Percentiles rank a stretch among this genome's conserved stretches.
phyloP scores from a whole-genome alignment of 1,140 invertebrate genomes.

The Aphidius gifuensis region DNA sequence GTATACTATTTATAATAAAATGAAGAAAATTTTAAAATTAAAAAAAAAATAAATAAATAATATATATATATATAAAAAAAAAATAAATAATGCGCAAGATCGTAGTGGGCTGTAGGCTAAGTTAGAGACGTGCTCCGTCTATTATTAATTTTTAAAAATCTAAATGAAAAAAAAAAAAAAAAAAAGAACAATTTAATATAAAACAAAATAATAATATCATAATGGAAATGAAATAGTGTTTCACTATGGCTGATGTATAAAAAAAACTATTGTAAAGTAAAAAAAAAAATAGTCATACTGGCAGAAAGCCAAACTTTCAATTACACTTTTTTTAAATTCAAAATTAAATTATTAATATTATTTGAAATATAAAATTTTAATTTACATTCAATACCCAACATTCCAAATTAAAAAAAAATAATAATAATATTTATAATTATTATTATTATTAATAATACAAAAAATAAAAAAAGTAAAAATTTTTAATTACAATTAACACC shows the following conservation, averaged over 20 bases:
- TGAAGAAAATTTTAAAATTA: conserved; percentile 26
- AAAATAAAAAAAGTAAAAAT: no score
- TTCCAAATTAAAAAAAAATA: no score
- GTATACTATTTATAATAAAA: conserved; percentile 45
- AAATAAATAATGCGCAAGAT: conserved; percentile 22
- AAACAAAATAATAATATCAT: conserved; percentile 40
- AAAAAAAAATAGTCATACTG: conserved; percentile 40
- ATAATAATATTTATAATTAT: no score
- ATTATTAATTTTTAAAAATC: conserved; percentile 43
- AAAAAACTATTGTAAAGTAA: conserved; percentile 33
- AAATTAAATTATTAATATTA: no score
- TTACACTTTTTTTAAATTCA: no score
- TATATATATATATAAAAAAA: no score
- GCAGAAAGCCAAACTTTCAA: conserved; percentile 10
- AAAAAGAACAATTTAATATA: conserved; percentile 10
- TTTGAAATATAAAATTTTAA: no score
- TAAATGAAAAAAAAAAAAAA: conserved; percentile 20
- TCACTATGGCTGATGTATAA: conserved; percentile 46
- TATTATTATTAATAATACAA: no score
- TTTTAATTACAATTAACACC: no score
- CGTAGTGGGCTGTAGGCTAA: conserved; percentile 50
- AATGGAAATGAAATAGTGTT: conserved; percentile 46
- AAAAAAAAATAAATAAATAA: conserved; percentile 32
- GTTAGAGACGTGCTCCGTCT: conserved; percentile 49
- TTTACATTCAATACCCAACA: no score